phyloP scores from a whole-genome alignment of 1,140 invertebrate species.

The Drosophila bifasciata region DNA sequence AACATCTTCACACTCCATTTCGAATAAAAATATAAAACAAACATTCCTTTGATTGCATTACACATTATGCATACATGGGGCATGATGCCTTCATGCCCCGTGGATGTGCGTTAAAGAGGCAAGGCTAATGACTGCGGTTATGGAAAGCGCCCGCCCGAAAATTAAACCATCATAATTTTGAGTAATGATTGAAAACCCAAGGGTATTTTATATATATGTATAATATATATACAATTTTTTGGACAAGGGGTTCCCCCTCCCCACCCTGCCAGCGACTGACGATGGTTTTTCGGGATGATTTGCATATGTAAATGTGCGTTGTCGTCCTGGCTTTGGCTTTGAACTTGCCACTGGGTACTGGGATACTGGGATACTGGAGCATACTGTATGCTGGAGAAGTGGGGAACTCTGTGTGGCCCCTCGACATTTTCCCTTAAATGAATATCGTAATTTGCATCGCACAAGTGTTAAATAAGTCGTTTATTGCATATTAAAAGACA shows the following conservation, averaged over 20 bases:
- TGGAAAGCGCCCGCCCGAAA: conserved; percentile 57
- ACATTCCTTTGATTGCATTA: conserved; percentile 68
- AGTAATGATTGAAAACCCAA: conserved; percentile 81
- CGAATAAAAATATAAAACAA: conserved; percentile 45
- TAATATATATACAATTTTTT: conserved; percentile 14
- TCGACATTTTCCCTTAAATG: conserved; percentile 65
- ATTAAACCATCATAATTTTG: conserved; percentile 81
- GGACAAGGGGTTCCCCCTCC: background rate
- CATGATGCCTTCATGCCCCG: conserved; percentile 21
- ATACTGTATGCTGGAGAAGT: background rate
- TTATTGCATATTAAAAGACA: conserved; percentile 78
- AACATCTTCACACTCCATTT: background rate
- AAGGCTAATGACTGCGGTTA: conserved; percentile 70
- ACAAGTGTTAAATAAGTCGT: conserved; percentile 79
- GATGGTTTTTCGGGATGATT: conserved; percentile 28
- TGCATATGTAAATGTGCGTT: conserved; percentile 61
- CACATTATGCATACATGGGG: conserved; percentile 53
- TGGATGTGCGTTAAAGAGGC: conserved; percentile 9
- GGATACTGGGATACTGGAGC: background rate
- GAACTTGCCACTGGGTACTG: conserved; percentile 4
- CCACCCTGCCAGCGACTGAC: background rate
- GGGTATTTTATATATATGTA: conserved; percentile 59
- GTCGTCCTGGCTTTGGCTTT: conserved; percentile 40
- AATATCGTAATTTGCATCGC: conserved; percentile 75
- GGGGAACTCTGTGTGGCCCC: background rate